Evolutionary conservation across 1,140 invertebrate genomes (phyloP), one percentile per base, ranked within the genome.

Genomic region (Drosophila setifemur): DNA sequence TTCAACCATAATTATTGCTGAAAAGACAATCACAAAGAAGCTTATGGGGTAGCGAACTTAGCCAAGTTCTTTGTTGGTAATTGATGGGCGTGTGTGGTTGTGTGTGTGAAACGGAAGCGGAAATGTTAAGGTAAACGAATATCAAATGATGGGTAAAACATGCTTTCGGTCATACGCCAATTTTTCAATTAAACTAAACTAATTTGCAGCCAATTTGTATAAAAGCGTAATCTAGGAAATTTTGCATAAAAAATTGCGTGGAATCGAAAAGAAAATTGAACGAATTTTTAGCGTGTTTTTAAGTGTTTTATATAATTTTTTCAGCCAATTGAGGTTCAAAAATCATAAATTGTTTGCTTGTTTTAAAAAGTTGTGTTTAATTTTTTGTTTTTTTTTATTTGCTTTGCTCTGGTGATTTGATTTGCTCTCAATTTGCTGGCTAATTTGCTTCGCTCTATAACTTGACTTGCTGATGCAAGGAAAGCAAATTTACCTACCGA

Each of bases 401-500:
- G 49, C 47, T 73, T 73, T 73, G 50, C 67, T 72, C 40, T 43
- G 45, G 55, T 72, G 55, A 53, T 60, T 73, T 73, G 28, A 42
- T 49, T 64, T 70, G 64, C 53, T 70, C 67, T 74, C 52, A 64
- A 57, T 61, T 87, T 73, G 63, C 43, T 85, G 73, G 55, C 73
- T 70, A 73, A 73, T 70, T 58, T 47, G 50, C 49, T 72, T 53
- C 40, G 77, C 54, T 77, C 67, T 19, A 61, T 58, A 39, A 64
- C 43, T 64, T 63, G 55, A 61, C 29, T 64, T 61, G 40, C 33
- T 60, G 54, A 35, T 60, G 60, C 63, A 63, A 67, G 50, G 40
- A 61, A 73, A 60, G 64, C 60, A 57, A 77, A 77, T 87, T 86
- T 86, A 86, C 82, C 82, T 86, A 86, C 82, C 82, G 72, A 69